Conservation (phyloP, 2,797 vertebrate species). For the Neoniphon sammara region DNA sequence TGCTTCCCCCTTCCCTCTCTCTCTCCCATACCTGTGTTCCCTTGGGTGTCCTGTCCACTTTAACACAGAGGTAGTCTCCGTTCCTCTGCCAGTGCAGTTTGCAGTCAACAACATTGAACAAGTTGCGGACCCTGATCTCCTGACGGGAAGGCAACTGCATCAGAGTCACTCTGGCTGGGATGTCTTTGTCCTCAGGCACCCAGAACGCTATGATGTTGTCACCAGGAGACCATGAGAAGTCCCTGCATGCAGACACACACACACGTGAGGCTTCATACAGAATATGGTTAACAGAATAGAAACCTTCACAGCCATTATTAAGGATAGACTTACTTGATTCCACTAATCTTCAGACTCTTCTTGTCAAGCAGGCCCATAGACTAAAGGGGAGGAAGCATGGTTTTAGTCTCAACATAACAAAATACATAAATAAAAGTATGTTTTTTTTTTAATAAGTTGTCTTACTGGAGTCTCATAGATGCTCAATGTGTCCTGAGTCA, state of each 20-base stretch:
- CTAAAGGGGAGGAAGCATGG: constrained; percentile 73
- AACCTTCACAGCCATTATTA: background rate
- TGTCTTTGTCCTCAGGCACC: constrained; percentile 99
- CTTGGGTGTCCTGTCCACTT: constrained; percentile 96
- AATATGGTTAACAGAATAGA: background rate
- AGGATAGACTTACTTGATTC: constrained; percentile 90
- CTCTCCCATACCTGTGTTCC: constrained; percentile 88
- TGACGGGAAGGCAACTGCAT: constrained; percentile 96
- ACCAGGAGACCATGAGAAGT: constrained; percentile 99
- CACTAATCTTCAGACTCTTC: constrained; percentile 97
- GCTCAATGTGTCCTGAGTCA: constrained; percentile 95
- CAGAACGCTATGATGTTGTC: constrained; percentile 99
- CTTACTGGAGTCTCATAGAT: constrained; percentile 98
- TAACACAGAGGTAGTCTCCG: constrained; percentile 96
- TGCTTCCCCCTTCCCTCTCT: background rate
- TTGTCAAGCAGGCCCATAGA: constrained; percentile 98
- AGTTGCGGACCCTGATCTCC: constrained; percentile 96
- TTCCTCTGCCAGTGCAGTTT: constrained; percentile 99
- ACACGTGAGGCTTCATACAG: background rate
- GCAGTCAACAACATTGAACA: constrained; percentile 98
- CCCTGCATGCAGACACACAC: constrained; percentile 78
- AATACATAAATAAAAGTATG: background rate
- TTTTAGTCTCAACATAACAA: constrained; percentile 9
- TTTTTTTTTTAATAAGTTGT: background rate
- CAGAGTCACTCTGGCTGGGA: constrained; percentile 96